A percentile compares a stretch with the other conserved stretches of the same genome.
Evolutionary conservation across 2,888 invertebrate species (phyloP).

Genomic region (Chaitophorus viminalis): DNA sequence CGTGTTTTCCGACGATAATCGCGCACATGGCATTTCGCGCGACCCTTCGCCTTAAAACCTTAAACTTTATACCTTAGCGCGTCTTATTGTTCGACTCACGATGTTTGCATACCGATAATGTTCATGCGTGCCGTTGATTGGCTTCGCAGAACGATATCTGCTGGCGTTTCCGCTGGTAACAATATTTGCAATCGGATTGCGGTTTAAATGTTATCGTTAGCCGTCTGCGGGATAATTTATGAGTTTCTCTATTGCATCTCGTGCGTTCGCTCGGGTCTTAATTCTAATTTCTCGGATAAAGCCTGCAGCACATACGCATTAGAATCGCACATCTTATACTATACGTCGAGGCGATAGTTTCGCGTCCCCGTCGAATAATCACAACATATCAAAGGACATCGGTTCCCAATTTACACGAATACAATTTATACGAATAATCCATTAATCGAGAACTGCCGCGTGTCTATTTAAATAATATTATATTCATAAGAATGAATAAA

Average conservation of each 20-base stretch:
- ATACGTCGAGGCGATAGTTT: too few relatives aligned
- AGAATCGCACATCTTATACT: too few relatives aligned
- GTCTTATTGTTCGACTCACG: neutral
- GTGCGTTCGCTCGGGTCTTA: neutral
- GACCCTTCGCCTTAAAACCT: neutral
- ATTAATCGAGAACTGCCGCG: too few relatives aligned
- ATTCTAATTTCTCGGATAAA: neutral
- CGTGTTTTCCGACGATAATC: neutral
- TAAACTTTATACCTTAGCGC: too few relatives aligned
- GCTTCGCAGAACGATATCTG: neutral
- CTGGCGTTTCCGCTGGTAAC: neutral
- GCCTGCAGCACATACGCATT: too few relatives aligned
- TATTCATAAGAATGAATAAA: too few relatives aligned
- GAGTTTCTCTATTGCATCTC: neutral
- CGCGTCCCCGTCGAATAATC: too few relatives aligned
- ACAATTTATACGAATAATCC: neutral
- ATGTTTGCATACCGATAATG: slow-evolving; percentile 2
- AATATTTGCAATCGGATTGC: slow-evolving; percentile 16
- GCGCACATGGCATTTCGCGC: neutral
- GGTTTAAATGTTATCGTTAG: neutral
- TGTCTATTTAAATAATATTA: too few relatives aligned
- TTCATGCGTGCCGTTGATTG: neutral
- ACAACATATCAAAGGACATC: neutral
- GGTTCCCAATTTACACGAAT: neutral
- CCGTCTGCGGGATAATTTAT: slow-evolving; percentile 7